Evolutionary conservation across 2,797 vertebrate genomes (phyloP), one percentile per base, ranked within the genome.

Genomic region (Microctenopoma lineatum): DNA sequence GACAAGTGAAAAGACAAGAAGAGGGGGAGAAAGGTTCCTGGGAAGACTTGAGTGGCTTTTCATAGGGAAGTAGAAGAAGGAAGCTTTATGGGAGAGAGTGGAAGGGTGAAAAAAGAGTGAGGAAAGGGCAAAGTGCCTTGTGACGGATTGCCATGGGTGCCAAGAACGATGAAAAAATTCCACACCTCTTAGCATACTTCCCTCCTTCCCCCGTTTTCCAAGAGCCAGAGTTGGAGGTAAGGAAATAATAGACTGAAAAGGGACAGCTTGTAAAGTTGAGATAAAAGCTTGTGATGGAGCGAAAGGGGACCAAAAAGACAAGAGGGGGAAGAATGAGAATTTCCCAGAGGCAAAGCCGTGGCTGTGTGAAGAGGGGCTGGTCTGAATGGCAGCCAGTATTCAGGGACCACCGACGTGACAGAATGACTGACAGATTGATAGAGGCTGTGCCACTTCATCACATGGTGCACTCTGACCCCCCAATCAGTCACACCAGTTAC

Each of bases 391-490:
- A 76, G 88, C 59, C 13, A 12, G 90, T 61, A 92, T 93, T 92
- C 87, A 92, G 77, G 80, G 89, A 89, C 86, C 86, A 80, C 89
- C 81, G 86, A 38, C 55, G 46, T 79, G 89, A 87, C 89, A 83
- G 85, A 77, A 86, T 93, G 88, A 88, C 90, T 93, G 92, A 93
- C 92, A 91, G 90, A 92, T 69, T 88, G 90, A 90, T 91, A 87
- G 86, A 90, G 84, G 92, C 89, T 52, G 75, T 74, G 90, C 86
- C 88, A 92, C 92, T 93, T 91, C 91, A 92, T 94, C 90, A 90
- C 84, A 81, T n/a, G 5, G 68, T 36, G 84, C 90, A 86, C 93
- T 91, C 86, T 89, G 90, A 91, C 90, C 92, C 75, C 75, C 45
- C 68, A 59, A 94, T 94, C 87, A 41, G 92, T 94, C 93, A 93